A percentile compares a stretch with the other conserved stretches of the same genome.
These are phyloP conservation scores for Ypsolopha scabrella DNA, from an alignment of 2,888 invertebrate genomes.

Conservation along the genomic window DNA sequence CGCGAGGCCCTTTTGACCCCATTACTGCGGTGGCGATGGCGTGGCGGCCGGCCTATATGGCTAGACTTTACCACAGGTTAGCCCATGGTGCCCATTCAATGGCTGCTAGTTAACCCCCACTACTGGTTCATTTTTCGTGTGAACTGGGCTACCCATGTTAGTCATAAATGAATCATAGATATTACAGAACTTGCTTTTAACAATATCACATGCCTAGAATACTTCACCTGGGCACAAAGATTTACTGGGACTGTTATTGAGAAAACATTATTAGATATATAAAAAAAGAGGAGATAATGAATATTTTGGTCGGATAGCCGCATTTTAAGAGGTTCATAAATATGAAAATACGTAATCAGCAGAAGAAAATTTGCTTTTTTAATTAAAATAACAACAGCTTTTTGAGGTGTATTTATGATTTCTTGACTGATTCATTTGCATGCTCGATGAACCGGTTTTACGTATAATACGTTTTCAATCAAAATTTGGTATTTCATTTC, in stretches of 20 bases:
- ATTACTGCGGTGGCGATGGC: slow-evolving; percentile 20
- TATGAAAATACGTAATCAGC: not conserved
- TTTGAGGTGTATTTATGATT: slow-evolving; percentile 1
- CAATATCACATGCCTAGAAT: no score
- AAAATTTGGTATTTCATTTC: not conserved
- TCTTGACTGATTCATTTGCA: not conserved
- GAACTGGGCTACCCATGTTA: no score
- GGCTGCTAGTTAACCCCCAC: not conserved
- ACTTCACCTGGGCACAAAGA: no score
- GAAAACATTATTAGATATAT: no score
- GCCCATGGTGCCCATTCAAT: not conserved
- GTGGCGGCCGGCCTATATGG: slow-evolving; percentile 2
- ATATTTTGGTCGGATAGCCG: no score
- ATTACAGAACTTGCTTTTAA: no score
- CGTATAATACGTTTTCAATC: not conserved
- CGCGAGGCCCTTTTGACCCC: slow-evolving; percentile 53
- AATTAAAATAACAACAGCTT: not conserved
- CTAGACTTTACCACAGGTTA: not conserved
- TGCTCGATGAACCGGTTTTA: not conserved
- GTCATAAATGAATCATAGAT: no score
- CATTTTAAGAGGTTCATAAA: not conserved
- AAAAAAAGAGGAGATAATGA: no score
- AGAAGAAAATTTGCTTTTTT: not conserved
- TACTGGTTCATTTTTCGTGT: no score
- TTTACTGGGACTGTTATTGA: no score